These are phyloP conservation scores for Stercorarius parasiticus DNA, from an alignment of 2,113 vertebrate species.

Conservation along the genomic window DNA sequence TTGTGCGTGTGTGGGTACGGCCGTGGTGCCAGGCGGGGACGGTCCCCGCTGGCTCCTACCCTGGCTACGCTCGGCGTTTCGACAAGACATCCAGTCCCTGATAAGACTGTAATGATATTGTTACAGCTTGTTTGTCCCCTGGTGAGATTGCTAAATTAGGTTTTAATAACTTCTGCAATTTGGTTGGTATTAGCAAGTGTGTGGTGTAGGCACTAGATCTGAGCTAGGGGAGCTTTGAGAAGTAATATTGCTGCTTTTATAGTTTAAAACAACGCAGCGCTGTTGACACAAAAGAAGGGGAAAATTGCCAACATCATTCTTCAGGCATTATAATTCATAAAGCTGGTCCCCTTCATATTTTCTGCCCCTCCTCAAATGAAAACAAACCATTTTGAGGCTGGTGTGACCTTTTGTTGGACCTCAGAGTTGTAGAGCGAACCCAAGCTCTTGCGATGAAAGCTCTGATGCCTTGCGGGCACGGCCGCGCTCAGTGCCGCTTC, in stretches of 20 bases:
- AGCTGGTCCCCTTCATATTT: background rate
- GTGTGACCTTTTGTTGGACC: background rate
- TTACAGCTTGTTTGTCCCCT: background rate
- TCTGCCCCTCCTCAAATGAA: background rate
- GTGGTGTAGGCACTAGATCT: background rate
- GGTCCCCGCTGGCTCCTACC: background rate
- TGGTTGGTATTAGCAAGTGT: background rate
- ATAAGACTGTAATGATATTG: background rate
- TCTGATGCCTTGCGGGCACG: accelerated
- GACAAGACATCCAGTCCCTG: background rate
- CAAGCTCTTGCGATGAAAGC: accelerated
- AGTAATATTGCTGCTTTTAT: background rate
- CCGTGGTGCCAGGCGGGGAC: accelerated
- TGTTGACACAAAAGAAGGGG: background rate
- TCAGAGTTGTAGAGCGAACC: background rate
- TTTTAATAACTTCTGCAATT: background rate
- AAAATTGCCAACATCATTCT: background rate
- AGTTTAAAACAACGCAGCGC: background rate
- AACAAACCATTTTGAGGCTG: background rate
- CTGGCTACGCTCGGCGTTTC: background rate
- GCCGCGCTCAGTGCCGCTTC: accelerated
- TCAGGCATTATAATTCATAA: background rate
- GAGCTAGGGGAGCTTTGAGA: background rate
- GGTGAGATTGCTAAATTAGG: background rate
- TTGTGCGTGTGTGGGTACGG: background rate